Evolutionary conservation across 2,888 invertebrate species (phyloP).

Genomic region (Brenthis ino): DNA sequence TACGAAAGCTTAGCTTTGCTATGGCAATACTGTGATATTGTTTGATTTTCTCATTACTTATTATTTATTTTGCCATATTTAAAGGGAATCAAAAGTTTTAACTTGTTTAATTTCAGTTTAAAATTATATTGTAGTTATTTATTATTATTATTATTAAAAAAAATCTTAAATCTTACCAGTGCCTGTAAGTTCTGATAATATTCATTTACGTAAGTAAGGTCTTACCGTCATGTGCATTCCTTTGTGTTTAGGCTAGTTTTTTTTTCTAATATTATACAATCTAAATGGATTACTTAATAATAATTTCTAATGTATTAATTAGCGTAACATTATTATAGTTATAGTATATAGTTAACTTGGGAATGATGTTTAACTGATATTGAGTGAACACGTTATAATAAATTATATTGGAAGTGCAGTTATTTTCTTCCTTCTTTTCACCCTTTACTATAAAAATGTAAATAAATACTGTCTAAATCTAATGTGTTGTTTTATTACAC

Average conservation of each 20-base stretch:
- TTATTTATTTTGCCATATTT: slow-evolving; percentile 13
- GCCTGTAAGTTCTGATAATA: slow-evolving; percentile 78
- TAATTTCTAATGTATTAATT: slow-evolving; percentile 29
- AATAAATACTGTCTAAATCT: slow-evolving; percentile 62
- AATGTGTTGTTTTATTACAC: slow-evolving; percentile 71
- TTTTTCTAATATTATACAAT: slow-evolving; percentile 41
- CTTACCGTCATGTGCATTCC: slow-evolving; percentile 52
- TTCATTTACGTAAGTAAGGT: slow-evolving; percentile 62
- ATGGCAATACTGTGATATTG: slow-evolving; percentile 72
- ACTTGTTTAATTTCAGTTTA: slow-evolving; percentile 19
- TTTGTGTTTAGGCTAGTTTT: slow-evolving; percentile 42
- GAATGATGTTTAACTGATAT: slow-evolving; percentile 32
- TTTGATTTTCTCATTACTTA: slow-evolving; percentile 48
- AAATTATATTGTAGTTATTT: slow-evolving; percentile 47
- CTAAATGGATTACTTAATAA: slow-evolving; percentile 26
- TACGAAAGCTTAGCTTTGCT: slow-evolving; percentile 40
- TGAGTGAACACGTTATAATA: slow-evolving; percentile 44
- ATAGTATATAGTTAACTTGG: slow-evolving; percentile 31
- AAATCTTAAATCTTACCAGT: slow-evolving; percentile 58
- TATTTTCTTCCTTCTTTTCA: slow-evolving; percentile 43
- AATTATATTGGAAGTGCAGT: slow-evolving; percentile 47
- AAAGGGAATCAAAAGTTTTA: slow-evolving; percentile 1
- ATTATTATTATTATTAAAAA: slow-evolving; percentile 42
- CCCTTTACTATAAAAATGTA: slow-evolving; percentile 50
- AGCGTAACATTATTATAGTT: slow-evolving; percentile 33